Percentiles rank a stretch among this genome's conserved stretches.
phyloP scores from a whole-genome alignment of 2,113 vertebrate genomes.

The Myodes glareolus region DNA sequence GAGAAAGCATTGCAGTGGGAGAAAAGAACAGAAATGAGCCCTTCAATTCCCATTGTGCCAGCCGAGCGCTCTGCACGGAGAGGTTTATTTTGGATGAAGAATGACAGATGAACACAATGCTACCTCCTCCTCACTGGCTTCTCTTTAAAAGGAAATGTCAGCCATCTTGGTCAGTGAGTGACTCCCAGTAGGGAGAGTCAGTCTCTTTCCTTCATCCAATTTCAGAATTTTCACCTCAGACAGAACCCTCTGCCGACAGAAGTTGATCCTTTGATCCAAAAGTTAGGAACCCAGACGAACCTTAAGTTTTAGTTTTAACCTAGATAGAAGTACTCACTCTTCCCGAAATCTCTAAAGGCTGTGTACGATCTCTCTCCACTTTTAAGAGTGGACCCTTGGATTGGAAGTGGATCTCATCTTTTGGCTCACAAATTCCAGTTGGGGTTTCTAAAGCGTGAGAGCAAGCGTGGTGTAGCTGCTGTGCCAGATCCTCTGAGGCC shows the following conservation, averaged over 20 bases:
- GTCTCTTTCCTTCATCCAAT: background rate
- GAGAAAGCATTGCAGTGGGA: constrained; percentile 15
- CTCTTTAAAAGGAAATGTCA: constrained; percentile 55
- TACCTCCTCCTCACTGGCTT: constrained; percentile 38
- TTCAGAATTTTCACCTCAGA: background rate
- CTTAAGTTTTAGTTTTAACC: constrained; percentile 39
- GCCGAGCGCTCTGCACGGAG: background rate
- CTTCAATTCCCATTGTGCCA: background rate
- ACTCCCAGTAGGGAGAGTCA: constrained; percentile 11
- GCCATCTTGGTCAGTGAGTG: background rate
- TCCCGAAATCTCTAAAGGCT: background rate
- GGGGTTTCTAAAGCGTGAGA: constrained; percentile 5
- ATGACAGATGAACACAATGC: constrained; percentile 31
- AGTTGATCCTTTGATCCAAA: background rate
- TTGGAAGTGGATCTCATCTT: background rate
- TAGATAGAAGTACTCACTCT: background rate
- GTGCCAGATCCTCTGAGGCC: background rate
- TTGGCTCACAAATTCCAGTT: background rate
- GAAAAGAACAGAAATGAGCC: background rate
- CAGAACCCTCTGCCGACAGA: background rate
- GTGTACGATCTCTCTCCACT: background rate
- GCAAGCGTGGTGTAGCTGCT: background rate
- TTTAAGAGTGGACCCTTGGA: background rate
- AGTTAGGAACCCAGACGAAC: background rate
- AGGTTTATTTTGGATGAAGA: constrained; percentile 53